Conservation (phyloP, 2,797 vertebrate species). For the Manis javanica region DNA sequence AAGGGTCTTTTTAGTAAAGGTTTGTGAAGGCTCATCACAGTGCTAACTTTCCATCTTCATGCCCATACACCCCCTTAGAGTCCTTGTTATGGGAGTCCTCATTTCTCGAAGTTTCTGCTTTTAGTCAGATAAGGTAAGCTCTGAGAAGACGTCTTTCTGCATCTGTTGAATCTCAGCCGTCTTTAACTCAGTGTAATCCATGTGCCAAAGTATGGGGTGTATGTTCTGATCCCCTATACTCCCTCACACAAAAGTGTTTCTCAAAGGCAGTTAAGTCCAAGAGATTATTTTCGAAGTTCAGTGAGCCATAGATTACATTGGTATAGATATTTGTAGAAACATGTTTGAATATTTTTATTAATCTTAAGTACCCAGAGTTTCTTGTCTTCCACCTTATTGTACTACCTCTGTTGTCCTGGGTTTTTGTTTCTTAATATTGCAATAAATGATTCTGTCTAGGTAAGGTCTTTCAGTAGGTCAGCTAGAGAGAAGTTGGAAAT, state of each 20-base stretch:
- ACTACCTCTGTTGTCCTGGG: not conserved
- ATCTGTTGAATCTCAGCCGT: not conserved
- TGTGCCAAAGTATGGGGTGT: not conserved
- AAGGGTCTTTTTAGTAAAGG: not conserved
- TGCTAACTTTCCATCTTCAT: not conserved
- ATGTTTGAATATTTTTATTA: slow-evolving; percentile 27
- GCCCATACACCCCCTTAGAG: not conserved
- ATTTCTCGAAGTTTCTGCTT: slow-evolving; percentile 26
- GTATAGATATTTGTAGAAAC: slow-evolving; percentile 32
- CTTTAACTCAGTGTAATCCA: not conserved
- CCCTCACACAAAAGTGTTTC: not conserved
- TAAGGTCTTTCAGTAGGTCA: not conserved
- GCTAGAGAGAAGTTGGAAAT: not conserved
- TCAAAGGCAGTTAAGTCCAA: not conserved
- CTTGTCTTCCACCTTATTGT: not conserved
- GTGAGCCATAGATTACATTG: not conserved
- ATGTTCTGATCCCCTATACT: not conserved
- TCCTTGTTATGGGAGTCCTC: not conserved
- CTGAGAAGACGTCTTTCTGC: not conserved
- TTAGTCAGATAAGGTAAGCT: not conserved
- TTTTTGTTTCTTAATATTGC: slow-evolving; percentile 2
- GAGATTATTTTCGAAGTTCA: not conserved
- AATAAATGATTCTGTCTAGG: not conserved
- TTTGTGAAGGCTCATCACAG: not conserved
- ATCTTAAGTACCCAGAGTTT: not conserved